A percentile compares a stretch with the other conserved stretches of the same genome.
These are phyloP conservation scores for Drosophila tropicalis DNA, from an alignment of 1,140 invertebrate genomes.

Conservation along the genomic window DNA sequence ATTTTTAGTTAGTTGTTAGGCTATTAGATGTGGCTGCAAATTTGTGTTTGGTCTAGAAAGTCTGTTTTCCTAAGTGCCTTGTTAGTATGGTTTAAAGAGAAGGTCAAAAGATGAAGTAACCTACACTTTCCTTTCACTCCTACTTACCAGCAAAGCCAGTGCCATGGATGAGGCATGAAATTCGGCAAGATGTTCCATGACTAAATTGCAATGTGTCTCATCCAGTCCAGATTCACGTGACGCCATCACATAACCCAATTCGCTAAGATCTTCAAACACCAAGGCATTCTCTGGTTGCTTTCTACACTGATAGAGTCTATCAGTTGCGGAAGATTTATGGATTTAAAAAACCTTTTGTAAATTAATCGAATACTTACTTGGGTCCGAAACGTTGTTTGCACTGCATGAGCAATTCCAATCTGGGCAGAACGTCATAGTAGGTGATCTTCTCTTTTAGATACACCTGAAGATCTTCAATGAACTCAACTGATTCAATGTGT, in stretches of 20 bases:
- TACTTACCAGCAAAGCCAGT: constrained; percentile 55
- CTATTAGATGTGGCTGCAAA: too few species aligned
- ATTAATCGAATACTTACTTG: constrained; percentile 47
- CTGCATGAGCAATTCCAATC: constrained; percentile 61
- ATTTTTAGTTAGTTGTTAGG: too few species aligned
- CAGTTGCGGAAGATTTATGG: neutral
- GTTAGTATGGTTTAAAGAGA: too few species aligned
- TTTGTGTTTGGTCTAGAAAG: too few species aligned
- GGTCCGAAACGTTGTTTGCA: constrained; percentile 62
- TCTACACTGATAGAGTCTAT: constrained; percentile 64
- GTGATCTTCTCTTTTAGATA: constrained; percentile 72
- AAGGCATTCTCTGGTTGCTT: constrained; percentile 66
- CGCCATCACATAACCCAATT: constrained; percentile 59
- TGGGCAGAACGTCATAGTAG: constrained; percentile 68
- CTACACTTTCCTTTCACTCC: too few species aligned
- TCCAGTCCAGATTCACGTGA: constrained; percentile 66
- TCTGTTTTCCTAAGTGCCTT: too few species aligned
- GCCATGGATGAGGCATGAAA: constrained; percentile 77
- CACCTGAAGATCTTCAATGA: constrained; percentile 65
- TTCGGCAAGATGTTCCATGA: constrained; percentile 69
- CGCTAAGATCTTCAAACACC: constrained; percentile 72
- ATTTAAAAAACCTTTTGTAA: neutral
- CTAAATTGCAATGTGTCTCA: constrained; percentile 61
- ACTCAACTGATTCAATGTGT: constrained; percentile 49
- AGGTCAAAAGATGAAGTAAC: too few species aligned